Evolutionary conservation across 2,113 vertebrate genomes (phyloP), one percentile per base, ranked within the genome.

Genomic region (Rhinoderma darwinii): DNA sequence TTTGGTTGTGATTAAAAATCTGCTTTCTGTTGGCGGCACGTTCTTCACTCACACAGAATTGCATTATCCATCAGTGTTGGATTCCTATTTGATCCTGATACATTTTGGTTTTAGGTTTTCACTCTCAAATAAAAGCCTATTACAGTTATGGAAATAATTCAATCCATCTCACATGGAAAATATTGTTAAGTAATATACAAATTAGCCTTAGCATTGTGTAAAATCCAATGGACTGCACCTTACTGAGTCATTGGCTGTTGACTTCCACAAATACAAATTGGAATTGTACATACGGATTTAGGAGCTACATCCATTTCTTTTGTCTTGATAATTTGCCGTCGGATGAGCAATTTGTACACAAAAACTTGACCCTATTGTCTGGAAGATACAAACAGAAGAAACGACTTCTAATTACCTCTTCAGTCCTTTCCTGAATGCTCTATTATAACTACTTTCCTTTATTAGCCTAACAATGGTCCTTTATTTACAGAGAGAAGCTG

Each of bases 1-100:
- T 87, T 87, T 87, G 54, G 47, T 75, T 87, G 86, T 82, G 86
- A 87, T 87, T 87, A 87, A 87, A 77, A 87, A 87, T 86, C 79
- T 82, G 78, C 78, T 82, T 87, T 82, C 79, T 61, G 66, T 72
- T 74, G 78, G 66, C 78, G 27, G 51, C 41, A 30, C 73, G 68
- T 59, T 43, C 63, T 17, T 87, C 68, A 47, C 66, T 87, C 70
- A 59, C 39, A 35, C 30, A 37, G 70, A 63, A 75, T 87, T 63
- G 35, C 68, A 74, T 87, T 82, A 74, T 87, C 70, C 37, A 74
- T 82, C 78, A 79, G 47, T 25, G 25, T 37, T 18, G 41, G 56
- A 25, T 80, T 43, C 50, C 76, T 44, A 43, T 63, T 82, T 82
- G 35, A 82, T 56, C 37, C 50, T 39, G 47, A n/a, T 51, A 7